Evolutionary conservation across 2,888 invertebrate species (phyloP).

Genomic region (Plemyria rubiginata): DNA sequence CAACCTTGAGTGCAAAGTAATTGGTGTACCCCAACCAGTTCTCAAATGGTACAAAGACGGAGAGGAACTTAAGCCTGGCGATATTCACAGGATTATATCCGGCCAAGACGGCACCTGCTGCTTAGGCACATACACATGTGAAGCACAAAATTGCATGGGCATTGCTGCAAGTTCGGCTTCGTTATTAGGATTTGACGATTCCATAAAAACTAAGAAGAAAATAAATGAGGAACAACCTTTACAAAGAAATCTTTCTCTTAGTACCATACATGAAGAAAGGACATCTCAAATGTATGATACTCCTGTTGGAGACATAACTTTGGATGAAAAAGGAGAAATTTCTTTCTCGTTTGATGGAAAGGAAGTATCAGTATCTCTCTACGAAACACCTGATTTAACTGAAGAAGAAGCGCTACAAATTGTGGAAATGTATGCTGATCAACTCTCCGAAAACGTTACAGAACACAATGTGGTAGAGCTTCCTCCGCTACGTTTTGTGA

Average conservation of each 20-base stretch:
- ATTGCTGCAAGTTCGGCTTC: conserved; percentile 95
- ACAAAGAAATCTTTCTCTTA: conserved; percentile 92
- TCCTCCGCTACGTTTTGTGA: conserved; percentile 94
- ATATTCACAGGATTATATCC: conserved; percentile 95
- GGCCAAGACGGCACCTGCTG: conserved; percentile 96
- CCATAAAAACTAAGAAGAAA: conserved; percentile 82
- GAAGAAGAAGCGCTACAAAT: conserved; percentile 96
- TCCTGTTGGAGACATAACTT: conserved; percentile 89
- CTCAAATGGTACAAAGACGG: conserved; percentile 97
- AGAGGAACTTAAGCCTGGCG: conserved; percentile 94
- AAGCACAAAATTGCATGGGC: conserved; percentile 96
- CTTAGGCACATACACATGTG: conserved; percentile 95
- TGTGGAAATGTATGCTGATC: conserved; percentile 97
- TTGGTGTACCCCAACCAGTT: conserved; percentile 95
- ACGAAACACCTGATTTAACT: conserved; percentile 96
- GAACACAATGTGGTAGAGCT: conserved; percentile 94
- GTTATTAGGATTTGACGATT: conserved; percentile 93
- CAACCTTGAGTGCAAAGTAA: conserved; percentile 96
- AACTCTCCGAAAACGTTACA: conserved; percentile 93
- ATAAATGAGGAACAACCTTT: conserved; percentile 80
- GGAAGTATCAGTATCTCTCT: conserved; percentile 95
- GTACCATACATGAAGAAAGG: conserved; percentile 95
- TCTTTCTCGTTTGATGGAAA: conserved; percentile 96
- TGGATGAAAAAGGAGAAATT: conserved; percentile 93
- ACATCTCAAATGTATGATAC: conserved; percentile 95